Conservation (phyloP, 53 echinoderm and acorn worm species). For the Crossaster papposus region DNA sequence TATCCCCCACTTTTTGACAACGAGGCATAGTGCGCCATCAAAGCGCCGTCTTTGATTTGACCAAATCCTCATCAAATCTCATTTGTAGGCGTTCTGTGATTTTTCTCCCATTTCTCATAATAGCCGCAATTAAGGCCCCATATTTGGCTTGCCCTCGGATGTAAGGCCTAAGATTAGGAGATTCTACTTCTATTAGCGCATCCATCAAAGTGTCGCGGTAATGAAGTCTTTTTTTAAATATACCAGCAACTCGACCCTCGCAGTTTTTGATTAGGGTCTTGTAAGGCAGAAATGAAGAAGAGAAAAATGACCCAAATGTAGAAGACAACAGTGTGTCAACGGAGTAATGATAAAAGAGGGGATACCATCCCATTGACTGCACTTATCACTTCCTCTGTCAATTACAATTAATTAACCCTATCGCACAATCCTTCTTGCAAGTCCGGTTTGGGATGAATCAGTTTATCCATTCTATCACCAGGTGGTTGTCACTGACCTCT, state of each 20-base stretch:
- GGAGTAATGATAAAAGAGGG: conserved; percentile 34
- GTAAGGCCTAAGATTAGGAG: background rate
- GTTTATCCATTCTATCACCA: conserved; percentile 26
- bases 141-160: background rate
- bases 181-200: background rate
- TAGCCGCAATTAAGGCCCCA: background rate
- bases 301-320: background rate
- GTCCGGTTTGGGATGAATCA: conserved; percentile 13
- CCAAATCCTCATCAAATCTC: background rate
- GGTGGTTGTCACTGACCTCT: conserved; percentile 40
- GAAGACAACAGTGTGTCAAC: background rate
- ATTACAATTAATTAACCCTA: conserved; percentile 52
- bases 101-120: background rate
- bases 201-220: background rate
- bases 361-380: conserved; percentile 28
- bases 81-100: no score
- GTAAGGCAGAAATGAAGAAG: background rate
- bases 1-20: no score
- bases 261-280: conserved; percentile 7
- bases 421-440: background rate
- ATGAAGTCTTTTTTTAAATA: background rate
- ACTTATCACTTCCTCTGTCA: conserved; percentile 52
- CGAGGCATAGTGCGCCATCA: no score
- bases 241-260: background rate
- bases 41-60: no score